Evolutionary conservation across 2,888 invertebrate genomes (phyloP).

Genomic region (Philhelius pedissequus): DNA sequence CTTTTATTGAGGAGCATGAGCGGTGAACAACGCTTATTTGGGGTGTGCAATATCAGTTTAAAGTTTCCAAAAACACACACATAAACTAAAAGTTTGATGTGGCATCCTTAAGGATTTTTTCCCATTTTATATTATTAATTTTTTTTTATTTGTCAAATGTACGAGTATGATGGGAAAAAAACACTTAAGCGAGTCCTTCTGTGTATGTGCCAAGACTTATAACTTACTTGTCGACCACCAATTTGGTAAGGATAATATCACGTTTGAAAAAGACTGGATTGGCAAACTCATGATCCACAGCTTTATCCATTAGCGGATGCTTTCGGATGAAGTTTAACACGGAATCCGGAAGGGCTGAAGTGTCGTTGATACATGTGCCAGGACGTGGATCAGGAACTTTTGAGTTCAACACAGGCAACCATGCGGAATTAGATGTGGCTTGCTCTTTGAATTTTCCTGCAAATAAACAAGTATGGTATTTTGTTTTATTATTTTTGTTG

Average conservation of each 20-base stretch:
- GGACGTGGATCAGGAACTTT: constrained; percentile 96
- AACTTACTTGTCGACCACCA: constrained; percentile 90
- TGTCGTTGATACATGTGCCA: constrained; percentile 96
- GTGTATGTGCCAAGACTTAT: constrained; percentile 45
- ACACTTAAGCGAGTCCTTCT: constrained; percentile 25
- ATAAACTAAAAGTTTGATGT: background rate
- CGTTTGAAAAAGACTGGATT: constrained; percentile 96
- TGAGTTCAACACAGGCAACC: constrained; percentile 95
- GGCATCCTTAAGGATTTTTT: constrained; percentile 25
- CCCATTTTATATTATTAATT: background rate
- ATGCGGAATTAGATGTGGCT: constrained; percentile 93
- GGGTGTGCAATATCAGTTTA: constrained; percentile 46
- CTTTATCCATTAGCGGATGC: constrained; percentile 98
- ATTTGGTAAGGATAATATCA: constrained; percentile 92
- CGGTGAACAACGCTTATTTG: constrained; percentile 38
- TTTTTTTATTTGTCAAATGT: background rate
- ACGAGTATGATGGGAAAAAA: constrained; percentile 6
- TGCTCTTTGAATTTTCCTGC: constrained; percentile 92
- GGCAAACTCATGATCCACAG: constrained; percentile 95
- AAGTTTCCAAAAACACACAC: background rate
- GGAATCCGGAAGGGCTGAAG: constrained; percentile 92
- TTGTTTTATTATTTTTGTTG: constrained; percentile 4
- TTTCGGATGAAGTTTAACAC: constrained; percentile 98
- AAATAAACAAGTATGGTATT: constrained; percentile 15
- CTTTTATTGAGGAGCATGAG: background rate